These are phyloP conservation scores for Protonemura montana DNA, from an alignment of 2,888 invertebrate genomes.

Conservation along the genomic window DNA sequence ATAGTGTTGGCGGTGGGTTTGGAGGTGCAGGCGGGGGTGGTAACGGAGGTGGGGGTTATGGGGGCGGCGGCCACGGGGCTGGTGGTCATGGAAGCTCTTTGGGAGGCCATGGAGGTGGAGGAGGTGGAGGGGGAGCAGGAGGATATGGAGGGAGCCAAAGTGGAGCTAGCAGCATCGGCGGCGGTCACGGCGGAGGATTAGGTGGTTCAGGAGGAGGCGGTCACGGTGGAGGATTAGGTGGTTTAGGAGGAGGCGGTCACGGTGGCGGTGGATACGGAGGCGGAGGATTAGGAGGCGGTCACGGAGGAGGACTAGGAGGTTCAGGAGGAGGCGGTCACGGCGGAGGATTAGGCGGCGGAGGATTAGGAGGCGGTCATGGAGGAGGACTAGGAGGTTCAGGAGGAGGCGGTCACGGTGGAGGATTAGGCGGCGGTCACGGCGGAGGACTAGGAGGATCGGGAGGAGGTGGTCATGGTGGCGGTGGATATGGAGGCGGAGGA, in stretches of 20 bases:
- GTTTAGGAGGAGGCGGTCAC: not conserved
- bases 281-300: not conserved
- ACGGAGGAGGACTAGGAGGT: not conserved
- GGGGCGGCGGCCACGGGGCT: not conserved
- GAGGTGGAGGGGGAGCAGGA: not conserved
- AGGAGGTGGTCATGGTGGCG: not conserved
- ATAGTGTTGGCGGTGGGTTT: not conserved
- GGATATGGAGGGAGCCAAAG: not conserved
- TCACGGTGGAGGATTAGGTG: not conserved
- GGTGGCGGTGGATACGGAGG: conserved; percentile 8
- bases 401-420: not conserved
- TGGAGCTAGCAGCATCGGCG: not conserved
- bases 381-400: not conserved
- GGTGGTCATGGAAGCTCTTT: not conserved
- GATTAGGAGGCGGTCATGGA: not conserved
- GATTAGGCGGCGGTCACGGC: not conserved
- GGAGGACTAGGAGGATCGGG: not conserved
- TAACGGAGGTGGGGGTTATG: not conserved
- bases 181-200: not conserved
- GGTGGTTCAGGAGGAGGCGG: not conserved
- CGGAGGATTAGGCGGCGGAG: not conserved
- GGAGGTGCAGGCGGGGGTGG: not conserved
- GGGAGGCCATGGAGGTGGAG: not conserved
- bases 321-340: not conserved
- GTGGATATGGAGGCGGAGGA: not conserved